Evolutionary conservation across 30 jellyfish, hydroid and myxozoan genomes (phyloP), one percentile per base, ranked within the genome.

Genomic region (Haliclystus octoradiatus): DNA sequence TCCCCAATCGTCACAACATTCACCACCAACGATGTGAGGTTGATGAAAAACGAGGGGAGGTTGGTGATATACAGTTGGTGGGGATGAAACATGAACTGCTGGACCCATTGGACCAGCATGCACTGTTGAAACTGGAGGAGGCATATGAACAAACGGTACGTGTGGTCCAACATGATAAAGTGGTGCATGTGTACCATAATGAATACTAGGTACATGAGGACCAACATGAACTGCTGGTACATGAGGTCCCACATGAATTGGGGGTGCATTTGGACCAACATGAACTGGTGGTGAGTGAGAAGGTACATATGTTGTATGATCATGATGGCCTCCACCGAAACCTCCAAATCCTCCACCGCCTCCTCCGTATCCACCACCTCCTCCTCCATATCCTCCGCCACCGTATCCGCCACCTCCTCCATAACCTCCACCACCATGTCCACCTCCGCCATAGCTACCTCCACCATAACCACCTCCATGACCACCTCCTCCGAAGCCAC

Each of bases 31-130:
- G 26, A 84, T 68, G 61, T 84, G 95, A 63, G 95, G 92, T 40
- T 84, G 94, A 61, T 84, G 95, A 32, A 67, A 83, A 13, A 84
- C 95, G 40, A 84, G 86, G 26, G 95, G 95, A 5, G 95, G 95
- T 47, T 84, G 95, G 71, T 84, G 95, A 35, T 84, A 84, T 2
- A 84, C 95, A 2, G 95, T 84, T 65, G 95, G 95, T 13, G 95
- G 95, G 0, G 95, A 84, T 24, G 95, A 77, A 50, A 84, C 95
- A 72, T 84, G 95, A 33, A 84, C 95, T 24, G 95, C 89, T 52
- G 95, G 95, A 28, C 95, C 95, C 95, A 84, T 84, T 31, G 95
- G 95, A 2, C 95, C 95, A 26, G 95, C 95, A 62, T 84, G 95
- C 49, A 84, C 95, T 1, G 95, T 84, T 65, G 84, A 80, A 28